Conservation (phyloP, 2,113 vertebrate species). For the Spizaetus ornatus region DNA sequence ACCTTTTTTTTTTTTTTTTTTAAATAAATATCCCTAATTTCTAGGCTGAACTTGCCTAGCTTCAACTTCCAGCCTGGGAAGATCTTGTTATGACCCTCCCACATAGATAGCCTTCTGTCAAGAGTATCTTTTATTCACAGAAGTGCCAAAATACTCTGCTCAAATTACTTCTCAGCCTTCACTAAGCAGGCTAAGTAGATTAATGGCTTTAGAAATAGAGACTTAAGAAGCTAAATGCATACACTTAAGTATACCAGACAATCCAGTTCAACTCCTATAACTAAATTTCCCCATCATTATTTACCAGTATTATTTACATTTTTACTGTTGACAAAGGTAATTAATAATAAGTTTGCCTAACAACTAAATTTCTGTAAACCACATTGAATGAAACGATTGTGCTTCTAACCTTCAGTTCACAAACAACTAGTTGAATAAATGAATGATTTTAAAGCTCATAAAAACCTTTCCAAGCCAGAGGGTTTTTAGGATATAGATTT, state of each 20-base stretch:
- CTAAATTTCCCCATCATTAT: not conserved
- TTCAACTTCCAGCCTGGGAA: not conserved
- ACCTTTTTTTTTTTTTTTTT: not conserved
- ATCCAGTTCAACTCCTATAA: not conserved
- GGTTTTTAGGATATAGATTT: not conserved
- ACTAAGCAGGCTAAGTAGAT: not conserved
- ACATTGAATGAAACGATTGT: not conserved
- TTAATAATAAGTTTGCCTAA: not conserved
- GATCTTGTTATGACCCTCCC: not conserved
- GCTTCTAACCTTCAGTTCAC: not conserved
- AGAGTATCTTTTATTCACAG: not conserved
- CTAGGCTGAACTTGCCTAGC: not conserved
- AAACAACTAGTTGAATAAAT: not conserved
- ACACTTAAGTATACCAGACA: not conserved
- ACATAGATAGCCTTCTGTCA: not conserved
- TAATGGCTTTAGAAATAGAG: constrained; percentile 4
- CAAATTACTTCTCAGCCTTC: not conserved
- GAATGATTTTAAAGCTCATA: not conserved
- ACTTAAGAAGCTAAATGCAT: not conserved
- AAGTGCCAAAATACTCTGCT: not conserved
- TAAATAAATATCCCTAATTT: not conserved
- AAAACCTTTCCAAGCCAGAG: not conserved
- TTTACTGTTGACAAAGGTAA: not conserved
- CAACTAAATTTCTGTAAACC: not conserved
- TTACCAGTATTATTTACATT: not conserved